These are phyloP conservation scores for Formica exsecta DNA, from an alignment of 1,140 invertebrate species.

Conservation along the genomic window DNA sequence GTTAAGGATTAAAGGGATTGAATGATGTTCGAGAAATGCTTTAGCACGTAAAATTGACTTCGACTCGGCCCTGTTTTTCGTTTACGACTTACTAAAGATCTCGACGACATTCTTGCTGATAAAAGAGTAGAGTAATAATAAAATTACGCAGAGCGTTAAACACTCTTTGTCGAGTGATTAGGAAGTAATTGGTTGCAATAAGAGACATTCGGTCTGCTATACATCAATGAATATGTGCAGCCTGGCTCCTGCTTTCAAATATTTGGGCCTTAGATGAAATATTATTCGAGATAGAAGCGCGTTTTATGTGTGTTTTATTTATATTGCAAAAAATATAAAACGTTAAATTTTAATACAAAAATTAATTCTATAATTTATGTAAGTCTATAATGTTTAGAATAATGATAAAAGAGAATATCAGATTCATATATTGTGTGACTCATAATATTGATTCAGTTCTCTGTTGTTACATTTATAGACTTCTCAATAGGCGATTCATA, in stretches of 20 bases:
- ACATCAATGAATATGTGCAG: not conserved
- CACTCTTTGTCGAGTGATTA: conserved; percentile 68
- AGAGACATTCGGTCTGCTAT: conserved; percentile 63
- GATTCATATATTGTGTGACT: too few relatives aligned
- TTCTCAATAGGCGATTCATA: not conserved
- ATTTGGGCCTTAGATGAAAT: not conserved
- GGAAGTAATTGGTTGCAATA: conserved; percentile 56
- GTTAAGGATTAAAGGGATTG: not conserved
- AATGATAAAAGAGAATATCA: too few relatives aligned
- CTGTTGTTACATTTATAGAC: conserved; percentile 18
- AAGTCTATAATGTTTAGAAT: too few relatives aligned
- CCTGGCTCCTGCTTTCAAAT: not conserved
- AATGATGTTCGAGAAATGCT: not conserved
- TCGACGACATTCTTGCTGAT: not conserved
- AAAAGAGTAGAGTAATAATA: conserved; percentile 56
- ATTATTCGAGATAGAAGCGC: not conserved
- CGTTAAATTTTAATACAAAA: not conserved
- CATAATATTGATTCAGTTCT: too few relatives aligned
- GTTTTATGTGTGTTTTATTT: not conserved
- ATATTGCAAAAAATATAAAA: not conserved
- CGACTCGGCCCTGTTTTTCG: not conserved
- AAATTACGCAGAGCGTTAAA: conserved; percentile 58
- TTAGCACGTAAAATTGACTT: not conserved
- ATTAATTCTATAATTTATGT: not conserved
- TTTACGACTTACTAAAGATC: not conserved